phyloP scores from a whole-genome alignment of 1,140 invertebrate species.

The Ladona fulva region DNA sequence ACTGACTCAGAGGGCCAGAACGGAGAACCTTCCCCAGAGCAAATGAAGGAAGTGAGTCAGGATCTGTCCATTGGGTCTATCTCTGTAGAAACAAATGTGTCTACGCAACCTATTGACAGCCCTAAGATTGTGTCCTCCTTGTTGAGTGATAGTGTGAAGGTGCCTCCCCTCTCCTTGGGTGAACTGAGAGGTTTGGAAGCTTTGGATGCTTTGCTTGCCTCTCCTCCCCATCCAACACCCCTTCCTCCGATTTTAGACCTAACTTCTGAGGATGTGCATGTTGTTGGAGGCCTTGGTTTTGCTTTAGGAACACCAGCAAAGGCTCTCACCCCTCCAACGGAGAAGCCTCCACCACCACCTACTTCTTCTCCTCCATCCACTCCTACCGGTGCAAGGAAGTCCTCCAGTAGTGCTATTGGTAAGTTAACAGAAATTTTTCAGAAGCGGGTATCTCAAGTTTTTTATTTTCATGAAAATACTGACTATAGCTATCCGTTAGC shows the following conservation, averaged over 20 bases:
- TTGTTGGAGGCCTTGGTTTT: neutral
- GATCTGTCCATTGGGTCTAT: neutral
- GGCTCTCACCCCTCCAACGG: neutral
- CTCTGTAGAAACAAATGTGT: neutral
- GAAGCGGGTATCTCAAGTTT: too few relatives aligned
- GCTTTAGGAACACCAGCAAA: neutral
- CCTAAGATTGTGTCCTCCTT: neutral
- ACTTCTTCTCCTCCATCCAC: neutral
- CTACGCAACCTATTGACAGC: neutral
- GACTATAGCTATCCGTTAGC: too few relatives aligned
- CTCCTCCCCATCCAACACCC: neutral
- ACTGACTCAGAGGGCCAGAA: neutral
- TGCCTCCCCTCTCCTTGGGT: neutral
- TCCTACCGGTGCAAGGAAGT: neutral
- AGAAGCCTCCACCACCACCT: neutral
- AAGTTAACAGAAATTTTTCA: too few relatives aligned
- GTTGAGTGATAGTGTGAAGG: neutral
- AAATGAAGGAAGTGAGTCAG: neutral
- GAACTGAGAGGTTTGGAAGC: slow-evolving; percentile 3
- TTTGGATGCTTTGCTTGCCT: neutral
- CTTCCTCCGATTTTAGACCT: neutral
- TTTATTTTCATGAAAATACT: too few relatives aligned
- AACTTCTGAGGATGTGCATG: neutral
- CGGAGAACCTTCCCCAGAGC: neutral
- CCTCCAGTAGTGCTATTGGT: neutral